Evolutionary conservation across 2,888 invertebrate genomes (phyloP), one percentile per base, ranked within the genome.

Genomic region (Aricia artaxerxes): DNA sequence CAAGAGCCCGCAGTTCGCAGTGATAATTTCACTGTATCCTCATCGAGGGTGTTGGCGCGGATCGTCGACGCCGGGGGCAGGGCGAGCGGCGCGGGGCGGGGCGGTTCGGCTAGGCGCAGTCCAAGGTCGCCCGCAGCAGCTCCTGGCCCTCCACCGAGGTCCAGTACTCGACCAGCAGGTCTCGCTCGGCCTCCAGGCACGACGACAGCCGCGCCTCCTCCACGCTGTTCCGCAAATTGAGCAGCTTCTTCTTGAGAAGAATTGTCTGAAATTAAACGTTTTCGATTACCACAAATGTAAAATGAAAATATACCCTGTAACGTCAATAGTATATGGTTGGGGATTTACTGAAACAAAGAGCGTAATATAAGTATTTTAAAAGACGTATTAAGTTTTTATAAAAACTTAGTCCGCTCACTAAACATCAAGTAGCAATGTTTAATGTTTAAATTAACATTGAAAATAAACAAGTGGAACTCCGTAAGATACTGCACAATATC

Each of bases 111-210:
- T 83, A 85, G 75, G 82, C 82, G 78, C 81, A 78, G 53, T 84
- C 82, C 40, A 83, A 82, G 9, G 84, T 80, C 5, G 88, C 86
- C 78, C 90, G 88, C 49, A 93, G 82, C 75, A 88, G 80, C 78
- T 90, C 94, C 87, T 97, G 97, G 83, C 97, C 97, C 85, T 97
- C 97, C 0, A 92, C 86, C 2, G 97, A 96, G 81, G 95, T 95
- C 98, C 98, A 98, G 85, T 97, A 96, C 82, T 97, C 95, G 5
- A 96, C 92, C 80, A 98, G 93, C 53, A 97, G 90, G 84, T 96
- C 95, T 80, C 96, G 95, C 89, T 97, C 97, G 4, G 95, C 94
- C 82, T 96, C 96, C 85, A 97, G 91, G 77, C 95, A 94, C 44
- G 95, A 91, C 83, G 96, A 95, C 96, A 94, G 88, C 95, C 95